Evolutionary conservation across 2,113 vertebrate species (phyloP).

Genomic region (Procapra przewalskii): DNA sequence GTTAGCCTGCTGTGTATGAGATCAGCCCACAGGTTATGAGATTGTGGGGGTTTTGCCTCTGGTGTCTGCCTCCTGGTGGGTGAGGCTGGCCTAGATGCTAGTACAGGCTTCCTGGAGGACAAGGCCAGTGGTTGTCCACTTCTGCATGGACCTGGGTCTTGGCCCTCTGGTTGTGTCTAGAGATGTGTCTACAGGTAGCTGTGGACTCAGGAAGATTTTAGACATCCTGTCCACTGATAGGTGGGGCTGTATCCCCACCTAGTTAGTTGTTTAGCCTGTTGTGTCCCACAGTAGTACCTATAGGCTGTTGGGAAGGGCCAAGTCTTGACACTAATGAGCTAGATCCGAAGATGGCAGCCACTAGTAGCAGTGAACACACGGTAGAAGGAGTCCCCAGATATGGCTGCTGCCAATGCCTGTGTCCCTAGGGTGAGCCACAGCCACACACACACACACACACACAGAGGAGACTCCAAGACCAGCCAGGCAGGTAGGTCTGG

Average conservation of each 20-base stretch:
- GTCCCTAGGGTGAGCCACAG: not conserved
- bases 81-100: not conserved
- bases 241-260: not conserved
- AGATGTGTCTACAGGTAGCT: not conserved
- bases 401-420: not conserved
- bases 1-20: not conserved
- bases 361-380: not conserved
- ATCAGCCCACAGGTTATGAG: not conserved
- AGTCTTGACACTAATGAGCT: not conserved
- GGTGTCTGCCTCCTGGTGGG: not conserved
- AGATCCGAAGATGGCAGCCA: not conserved
- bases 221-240: not conserved
- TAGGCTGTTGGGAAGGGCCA: not conserved
- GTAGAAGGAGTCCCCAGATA: not conserved
- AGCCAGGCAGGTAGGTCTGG: not conserved
- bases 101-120: not conserved
- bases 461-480: not conserved
- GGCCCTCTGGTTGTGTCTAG: not conserved
- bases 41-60: not conserved
- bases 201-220: not conserved
- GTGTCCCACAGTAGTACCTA: not conserved
- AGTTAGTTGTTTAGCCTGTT: not conserved
- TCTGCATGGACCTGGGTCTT: not conserved
- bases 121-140: not conserved
- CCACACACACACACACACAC: not conserved